Conservation (phyloP, 1,140 invertebrate genomes). For the Tetraneura akinire region DNA sequence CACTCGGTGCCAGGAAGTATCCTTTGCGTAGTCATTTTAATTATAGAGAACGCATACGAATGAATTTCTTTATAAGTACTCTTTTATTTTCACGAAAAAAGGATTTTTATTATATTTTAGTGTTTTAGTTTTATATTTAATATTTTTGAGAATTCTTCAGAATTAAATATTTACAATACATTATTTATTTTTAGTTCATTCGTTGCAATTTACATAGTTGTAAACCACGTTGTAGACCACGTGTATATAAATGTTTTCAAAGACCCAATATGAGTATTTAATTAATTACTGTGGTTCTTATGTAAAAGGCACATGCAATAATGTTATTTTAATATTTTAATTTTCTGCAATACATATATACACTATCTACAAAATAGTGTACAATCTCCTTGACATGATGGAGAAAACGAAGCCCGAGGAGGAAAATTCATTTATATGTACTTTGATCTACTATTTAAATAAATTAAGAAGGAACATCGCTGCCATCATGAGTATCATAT, state of each 20-base stretch:
- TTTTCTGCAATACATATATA: background rate
- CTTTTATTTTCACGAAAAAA: constrained; percentile 2
- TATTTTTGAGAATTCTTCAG: too few relatives aligned
- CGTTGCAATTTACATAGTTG: background rate
- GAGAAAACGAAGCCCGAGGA: background rate
- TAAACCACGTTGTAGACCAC: background rate
- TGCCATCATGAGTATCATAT: background rate
- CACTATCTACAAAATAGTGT: background rate
- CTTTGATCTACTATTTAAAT: constrained; percentile 4
- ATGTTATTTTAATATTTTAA: constrained; percentile 14
- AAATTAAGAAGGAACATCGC: constrained; percentile 16
- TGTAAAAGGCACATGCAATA: constrained; percentile 27
- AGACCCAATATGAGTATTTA: background rate
- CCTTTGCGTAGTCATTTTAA: background rate
- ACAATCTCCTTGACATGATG: background rate
- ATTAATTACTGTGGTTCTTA: constrained; percentile 24
- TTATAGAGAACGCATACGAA: background rate
- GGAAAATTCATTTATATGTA: background rate
- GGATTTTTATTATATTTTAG: background rate
- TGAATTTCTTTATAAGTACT: constrained; percentile 10
- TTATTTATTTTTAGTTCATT: too few relatives aligned
- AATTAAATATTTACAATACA: too few relatives aligned
- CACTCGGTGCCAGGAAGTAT: background rate
- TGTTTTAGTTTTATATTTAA: background rate
- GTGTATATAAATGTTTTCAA: constrained; percentile 1